Conservation (phyloP, 92 coral and sea anemone genomes). For the Metridium senile region DNA sequence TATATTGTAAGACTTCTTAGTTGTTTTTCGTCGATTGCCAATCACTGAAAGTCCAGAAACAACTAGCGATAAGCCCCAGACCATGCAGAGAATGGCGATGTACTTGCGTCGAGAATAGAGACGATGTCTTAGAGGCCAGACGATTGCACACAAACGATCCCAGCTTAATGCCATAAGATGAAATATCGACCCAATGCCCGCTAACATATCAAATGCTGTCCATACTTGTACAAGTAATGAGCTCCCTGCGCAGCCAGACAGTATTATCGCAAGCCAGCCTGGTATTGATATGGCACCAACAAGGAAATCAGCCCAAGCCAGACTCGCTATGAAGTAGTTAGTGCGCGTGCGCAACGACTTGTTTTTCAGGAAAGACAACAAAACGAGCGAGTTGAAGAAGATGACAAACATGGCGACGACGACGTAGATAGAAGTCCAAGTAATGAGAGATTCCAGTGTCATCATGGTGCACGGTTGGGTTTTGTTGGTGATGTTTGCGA, state of each 20-base stretch:
- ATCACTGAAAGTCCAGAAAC: conserved; percentile 61
- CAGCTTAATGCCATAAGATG: conserved; percentile 80
- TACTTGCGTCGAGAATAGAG: conserved; percentile 61
- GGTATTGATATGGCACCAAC: conserved; percentile 77
- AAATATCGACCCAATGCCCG: conserved; percentile 75
- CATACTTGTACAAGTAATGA: conserved; percentile 34
- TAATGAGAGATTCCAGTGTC: conserved; percentile 17
- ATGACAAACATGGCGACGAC: conserved; percentile 25
- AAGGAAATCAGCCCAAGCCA: conserved; percentile 64
- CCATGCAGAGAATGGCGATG: conserved; percentile 47
- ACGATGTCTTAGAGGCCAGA: conserved; percentile 77
- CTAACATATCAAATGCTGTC: conserved; percentile 74
- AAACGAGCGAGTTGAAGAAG: conserved; percentile 66
- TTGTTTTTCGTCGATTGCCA: conserved; percentile 57
- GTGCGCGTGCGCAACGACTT: conserved; percentile 75
- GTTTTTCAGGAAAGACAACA: conserved; percentile 67
- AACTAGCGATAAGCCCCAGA: conserved; percentile 57
- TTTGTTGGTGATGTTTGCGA: conserved; percentile 13
- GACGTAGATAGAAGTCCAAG: conserved; percentile 35
- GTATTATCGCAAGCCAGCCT: conserved; percentile 59
- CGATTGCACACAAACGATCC: conserved; percentile 80
- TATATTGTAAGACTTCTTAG: conserved; percentile 54
- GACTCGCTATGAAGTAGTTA: conserved; percentile 70
- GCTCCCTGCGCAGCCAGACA: conserved; percentile 36
- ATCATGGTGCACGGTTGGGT: conserved; percentile 7